A percentile compares a stretch with the other conserved stretches of the same genome.
Conservation (phyloP, 2,113 vertebrate species). For the Dicentrarchus labrax region DNA sequence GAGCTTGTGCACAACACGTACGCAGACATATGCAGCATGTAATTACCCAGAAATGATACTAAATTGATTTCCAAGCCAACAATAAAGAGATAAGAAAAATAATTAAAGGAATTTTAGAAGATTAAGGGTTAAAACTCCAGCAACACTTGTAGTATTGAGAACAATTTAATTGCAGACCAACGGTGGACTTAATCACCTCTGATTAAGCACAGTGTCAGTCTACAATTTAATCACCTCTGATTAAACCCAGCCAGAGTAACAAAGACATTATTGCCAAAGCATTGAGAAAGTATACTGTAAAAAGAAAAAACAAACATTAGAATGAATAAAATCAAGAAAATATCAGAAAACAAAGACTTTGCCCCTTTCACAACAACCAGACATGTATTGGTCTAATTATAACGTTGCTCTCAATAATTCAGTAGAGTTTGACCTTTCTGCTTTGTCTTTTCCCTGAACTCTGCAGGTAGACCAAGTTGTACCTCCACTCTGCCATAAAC, state of each 20-base stretch:
- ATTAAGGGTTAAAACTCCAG: not conserved
- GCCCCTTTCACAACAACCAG: not conserved
- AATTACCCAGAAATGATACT: not conserved
- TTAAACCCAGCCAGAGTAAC: too few species aligned
- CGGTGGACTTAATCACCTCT: not conserved
- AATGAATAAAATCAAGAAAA: too few species aligned
- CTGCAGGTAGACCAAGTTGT: not conserved
- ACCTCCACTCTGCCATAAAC: not conserved
- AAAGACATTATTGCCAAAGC: too few species aligned
- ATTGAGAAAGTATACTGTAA: too few species aligned
- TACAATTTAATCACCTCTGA: too few species aligned
- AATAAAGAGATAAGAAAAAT: not conserved
- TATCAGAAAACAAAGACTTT: too few species aligned
- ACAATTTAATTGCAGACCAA: not conserved
- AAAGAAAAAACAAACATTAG: too few species aligned
- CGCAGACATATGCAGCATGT: not conserved
- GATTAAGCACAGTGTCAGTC: not conserved
- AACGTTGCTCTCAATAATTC: not conserved
- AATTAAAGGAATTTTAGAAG: not conserved
- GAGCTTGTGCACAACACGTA: not conserved
- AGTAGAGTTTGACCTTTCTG: not conserved
- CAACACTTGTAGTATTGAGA: not conserved
- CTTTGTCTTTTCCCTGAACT: not conserved
- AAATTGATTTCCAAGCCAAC: not conserved
- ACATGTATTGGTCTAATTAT: not conserved